Percentiles rank a stretch among this genome's conserved stretches.
phyloP scores from a whole-genome alignment of 1,140 invertebrate species.

The Rhagoletis pomonella region DNA sequence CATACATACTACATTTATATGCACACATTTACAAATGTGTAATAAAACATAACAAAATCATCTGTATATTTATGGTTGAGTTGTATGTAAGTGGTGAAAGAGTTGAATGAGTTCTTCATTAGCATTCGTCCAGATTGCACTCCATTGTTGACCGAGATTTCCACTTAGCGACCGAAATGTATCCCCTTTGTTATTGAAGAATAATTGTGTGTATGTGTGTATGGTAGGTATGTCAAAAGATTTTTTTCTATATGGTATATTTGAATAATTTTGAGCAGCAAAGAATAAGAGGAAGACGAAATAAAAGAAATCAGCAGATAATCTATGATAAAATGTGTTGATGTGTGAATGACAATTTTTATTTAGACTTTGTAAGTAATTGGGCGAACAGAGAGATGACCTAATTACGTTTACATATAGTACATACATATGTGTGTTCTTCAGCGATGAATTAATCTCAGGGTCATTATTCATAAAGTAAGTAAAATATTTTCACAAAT shows the following conservation, averaged over 20 bases:
- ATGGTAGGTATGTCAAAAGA: background rate
- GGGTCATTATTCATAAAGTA: no score
- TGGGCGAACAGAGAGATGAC: background rate
- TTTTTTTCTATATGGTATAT: background rate
- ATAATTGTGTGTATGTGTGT: no score
- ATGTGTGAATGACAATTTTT: constrained; percentile 9
- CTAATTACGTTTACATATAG: background rate
- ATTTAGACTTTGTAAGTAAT: background rate
- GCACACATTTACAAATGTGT: background rate
- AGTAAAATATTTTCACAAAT: no score
- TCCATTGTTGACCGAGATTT: background rate
- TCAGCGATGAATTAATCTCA: no score
- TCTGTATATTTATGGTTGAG: background rate
- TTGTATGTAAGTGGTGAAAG: constrained; percentile 2
- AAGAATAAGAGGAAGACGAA: background rate
- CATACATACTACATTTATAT: background rate
- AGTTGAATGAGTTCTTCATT: constrained; percentile 24
- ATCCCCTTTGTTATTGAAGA: background rate
- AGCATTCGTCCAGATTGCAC: background rate
- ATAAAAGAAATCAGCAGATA: background rate
- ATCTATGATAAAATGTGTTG: constrained; percentile 13
- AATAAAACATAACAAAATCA: constrained; percentile 19
- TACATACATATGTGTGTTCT: no score
- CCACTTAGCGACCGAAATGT: background rate
- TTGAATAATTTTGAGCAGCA: background rate